Evolutionary conservation across 2,888 invertebrate genomes (phyloP).

Genomic region (Phrixothrix hirtus): DNA sequence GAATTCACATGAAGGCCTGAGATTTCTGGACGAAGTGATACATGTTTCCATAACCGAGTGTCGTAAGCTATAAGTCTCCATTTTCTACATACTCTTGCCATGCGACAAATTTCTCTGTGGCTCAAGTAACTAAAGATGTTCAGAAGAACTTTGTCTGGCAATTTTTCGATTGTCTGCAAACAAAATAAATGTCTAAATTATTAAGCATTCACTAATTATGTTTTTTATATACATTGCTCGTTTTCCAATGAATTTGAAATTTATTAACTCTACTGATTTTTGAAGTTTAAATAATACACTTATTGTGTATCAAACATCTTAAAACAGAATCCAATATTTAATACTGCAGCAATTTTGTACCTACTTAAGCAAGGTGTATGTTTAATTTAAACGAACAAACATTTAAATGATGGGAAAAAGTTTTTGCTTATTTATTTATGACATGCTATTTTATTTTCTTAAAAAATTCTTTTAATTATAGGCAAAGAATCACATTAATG

Average conservation of each 20-base stretch:
- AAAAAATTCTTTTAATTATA: too few species aligned
- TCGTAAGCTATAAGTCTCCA: conserved; percentile 97
- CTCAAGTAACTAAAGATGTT: conserved; percentile 93
- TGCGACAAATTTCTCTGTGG: conserved; percentile 90
- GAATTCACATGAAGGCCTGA: conserved; percentile 92
- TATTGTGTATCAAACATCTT: not conserved
- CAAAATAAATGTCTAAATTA: conserved; percentile 3
- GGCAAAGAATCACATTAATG: too few species aligned
- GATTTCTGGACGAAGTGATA: conserved; percentile 94
- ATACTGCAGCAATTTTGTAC: too few species aligned
- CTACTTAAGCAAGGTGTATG: too few species aligned
- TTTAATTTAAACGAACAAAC: too few species aligned
- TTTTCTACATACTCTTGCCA: conserved; percentile 93
- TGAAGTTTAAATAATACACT: not conserved
- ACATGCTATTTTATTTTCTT: too few species aligned
- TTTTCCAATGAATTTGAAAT: too few species aligned
- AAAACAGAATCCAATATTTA: too few species aligned
- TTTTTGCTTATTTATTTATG: too few species aligned
- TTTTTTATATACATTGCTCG: not conserved
- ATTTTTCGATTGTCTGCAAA: conserved; percentile 88
- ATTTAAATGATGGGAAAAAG: too few species aligned
- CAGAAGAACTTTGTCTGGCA: conserved; percentile 95
- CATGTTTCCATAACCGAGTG: conserved; percentile 92
- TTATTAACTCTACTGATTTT: too few species aligned
- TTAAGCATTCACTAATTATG: not conserved